phyloP scores from a whole-genome alignment of 2,797 vertebrate genomes.

The Rhodeus uyekii region DNA sequence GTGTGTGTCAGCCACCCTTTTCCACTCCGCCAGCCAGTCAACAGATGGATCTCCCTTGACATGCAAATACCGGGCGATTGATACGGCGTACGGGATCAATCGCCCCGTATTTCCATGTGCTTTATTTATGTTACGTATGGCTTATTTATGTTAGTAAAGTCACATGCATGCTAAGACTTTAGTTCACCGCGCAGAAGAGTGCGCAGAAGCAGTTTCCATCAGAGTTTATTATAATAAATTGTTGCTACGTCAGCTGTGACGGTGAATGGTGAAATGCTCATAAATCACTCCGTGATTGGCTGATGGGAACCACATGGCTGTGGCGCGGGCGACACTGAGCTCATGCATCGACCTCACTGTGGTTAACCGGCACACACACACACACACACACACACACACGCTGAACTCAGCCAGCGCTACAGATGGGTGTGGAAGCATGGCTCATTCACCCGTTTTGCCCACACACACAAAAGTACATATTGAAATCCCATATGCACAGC shows the following conservation, averaged over 20 bases:
- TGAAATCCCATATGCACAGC: conserved; percentile 32
- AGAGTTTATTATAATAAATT: conserved; percentile 75
- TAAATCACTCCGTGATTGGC: conserved; percentile 80
- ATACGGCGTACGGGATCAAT: not conserved
- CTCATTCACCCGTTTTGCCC: conserved; percentile 38
- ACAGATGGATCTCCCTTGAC: conserved; percentile 22
- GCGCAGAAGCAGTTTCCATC: conserved; percentile 59
- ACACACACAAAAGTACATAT: conserved; percentile 26
- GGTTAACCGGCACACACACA: conserved; percentile 64
- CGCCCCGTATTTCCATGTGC: no score
- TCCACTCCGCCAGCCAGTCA: not conserved
- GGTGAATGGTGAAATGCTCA: conserved; percentile 69
- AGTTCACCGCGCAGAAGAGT: conserved; percentile 17
- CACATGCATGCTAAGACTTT: conserved; percentile 45
- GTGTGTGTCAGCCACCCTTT: not conserved
- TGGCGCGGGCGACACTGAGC: conserved; percentile 72
- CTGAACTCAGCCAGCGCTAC: conserved; percentile 42
- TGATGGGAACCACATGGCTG: conserved; percentile 81
- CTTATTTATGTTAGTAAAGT: conserved; percentile 9
- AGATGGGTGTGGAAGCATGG: conserved; percentile 41
- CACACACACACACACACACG: conserved; percentile 37
- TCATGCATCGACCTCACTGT: conserved; percentile 72
- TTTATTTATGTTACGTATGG: conserved; percentile 7
- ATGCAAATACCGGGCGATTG: not conserved
- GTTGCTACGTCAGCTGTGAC: conserved; percentile 66